Percentiles rank a stretch among this genome's conserved stretches.
These are phyloP conservation scores for Achlya flavicornis DNA, from an alignment of 2,888 invertebrate genomes.

Conservation along the genomic window DNA sequence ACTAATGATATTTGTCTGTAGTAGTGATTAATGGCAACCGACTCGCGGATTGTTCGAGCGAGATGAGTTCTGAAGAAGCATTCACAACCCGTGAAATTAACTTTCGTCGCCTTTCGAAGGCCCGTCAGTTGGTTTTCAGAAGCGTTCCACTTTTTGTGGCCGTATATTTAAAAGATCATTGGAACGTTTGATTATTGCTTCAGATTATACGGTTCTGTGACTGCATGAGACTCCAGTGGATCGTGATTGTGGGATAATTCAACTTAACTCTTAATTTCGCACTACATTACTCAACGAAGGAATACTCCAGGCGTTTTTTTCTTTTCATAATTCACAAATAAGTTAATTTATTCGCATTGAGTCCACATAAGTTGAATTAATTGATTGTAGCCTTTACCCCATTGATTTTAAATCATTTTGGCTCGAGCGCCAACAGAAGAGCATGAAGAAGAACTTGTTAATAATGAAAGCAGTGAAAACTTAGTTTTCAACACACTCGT, in stretches of 20 bases:
- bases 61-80: constrained; percentile 77
- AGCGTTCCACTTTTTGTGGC: constrained; percentile 60
- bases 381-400: too few species aligned
- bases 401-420: too few species aligned
- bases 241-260: constrained; percentile 6
- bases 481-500: too few species aligned
- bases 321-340: too few species aligned
- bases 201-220: constrained; percentile 13
- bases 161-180: constrained; percentile 54
- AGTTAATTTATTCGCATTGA: too few species aligned
- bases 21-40: constrained; percentile 73
- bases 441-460: too few species aligned
- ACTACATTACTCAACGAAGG: too few species aligned
- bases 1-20: constrained; percentile 65
- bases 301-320: too few species aligned
- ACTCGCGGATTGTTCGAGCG: constrained; percentile 75
- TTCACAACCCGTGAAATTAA: constrained; percentile 81
- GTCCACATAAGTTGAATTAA: too few species aligned
- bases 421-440: too few species aligned
- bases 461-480: too few species aligned
- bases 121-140: constrained; percentile 71
- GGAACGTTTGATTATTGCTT: constrained; percentile 52
- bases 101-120: constrained; percentile 72
- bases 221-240: constrained; percentile 15
- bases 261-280: too few species aligned